Base-by-base conservation (phyloP, 2,113 vertebrate genomes). In the Mixornis gularis region DNA sequence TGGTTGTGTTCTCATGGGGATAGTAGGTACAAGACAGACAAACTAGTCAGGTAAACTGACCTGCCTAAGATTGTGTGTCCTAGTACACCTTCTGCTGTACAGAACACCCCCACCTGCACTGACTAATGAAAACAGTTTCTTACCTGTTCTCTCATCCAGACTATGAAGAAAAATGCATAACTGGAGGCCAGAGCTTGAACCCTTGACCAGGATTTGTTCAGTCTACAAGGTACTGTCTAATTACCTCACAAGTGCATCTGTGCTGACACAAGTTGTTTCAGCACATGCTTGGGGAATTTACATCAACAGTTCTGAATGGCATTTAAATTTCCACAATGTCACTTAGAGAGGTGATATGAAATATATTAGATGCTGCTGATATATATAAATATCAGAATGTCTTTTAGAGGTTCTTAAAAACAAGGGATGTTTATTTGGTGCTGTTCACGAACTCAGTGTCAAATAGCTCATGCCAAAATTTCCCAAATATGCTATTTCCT, bases 381-480 rank as follows among this genome's bases (percentile, higher is more conserved):
- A 34, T 3, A 48, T 4, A 64, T 20, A 93, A 49, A 56, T 20
- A 46, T 17, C 29, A 76, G 6, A 30, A 38, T 34, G 58, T 25
- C 19, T 80, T 77, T 41, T 62, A 55, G 12, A 60, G 30, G 7
- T 46, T 85, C 24, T 62, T 78, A 9, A 73, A 73, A 66, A 10
- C 0, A 11, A 10, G 2, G 5, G 9, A 17, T 25, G n/a, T 49
- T 15, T 25, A 27, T 36, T 65, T 17, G 38, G 1, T 51, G 11
- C 6, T 71, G 21, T n/a, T 82, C 8, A 7, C 81, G 4, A 74
- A 4, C 4, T 66, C 21, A 40, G 12, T 17, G 12, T 9, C 25
- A 63, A 92, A 66, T 4, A 77, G 3, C 3, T 76, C 17, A 46
- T 14, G 73, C 4, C 7, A 53, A n/a, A 84, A 32, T n/a, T 87